Percentiles rank a stretch among this genome's conserved stretches.
Evolutionary conservation across 2,113 vertebrate genomes (phyloP).

Genomic region (Paracanthobrama guichenoti): DNA sequence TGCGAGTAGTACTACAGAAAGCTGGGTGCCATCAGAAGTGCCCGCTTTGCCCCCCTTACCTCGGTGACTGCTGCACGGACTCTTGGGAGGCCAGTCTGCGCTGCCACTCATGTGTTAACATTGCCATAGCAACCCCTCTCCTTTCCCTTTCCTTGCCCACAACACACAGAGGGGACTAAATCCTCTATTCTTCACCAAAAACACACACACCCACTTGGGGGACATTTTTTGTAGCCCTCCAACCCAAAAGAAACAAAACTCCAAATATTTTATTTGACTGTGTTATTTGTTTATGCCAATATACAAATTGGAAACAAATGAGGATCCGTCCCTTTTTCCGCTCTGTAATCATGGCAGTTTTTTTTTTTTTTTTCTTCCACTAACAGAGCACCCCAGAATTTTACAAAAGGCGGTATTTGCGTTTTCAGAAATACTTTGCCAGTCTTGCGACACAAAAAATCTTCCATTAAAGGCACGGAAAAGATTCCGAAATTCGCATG

Average conservation of each 20-base stretch:
- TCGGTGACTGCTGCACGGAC: conserved; percentile 72
- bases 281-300: conserved; percentile 14
- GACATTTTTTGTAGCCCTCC: conserved; percentile 65
- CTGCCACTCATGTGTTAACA: conserved; percentile 83
- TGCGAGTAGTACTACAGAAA: conserved; percentile 62
- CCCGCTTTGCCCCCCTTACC: conserved; percentile 59
- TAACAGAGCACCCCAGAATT: conserved; percentile 17
- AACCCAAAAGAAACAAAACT: conserved; percentile 45
- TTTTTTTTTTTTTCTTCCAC: neutral
- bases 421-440: neutral
- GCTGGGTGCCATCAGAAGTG: conserved; percentile 65
- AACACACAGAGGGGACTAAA: conserved; percentile 55
- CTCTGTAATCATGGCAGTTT: conserved; percentile 18
- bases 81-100: conserved; percentile 74
- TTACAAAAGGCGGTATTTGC: conserved; percentile 16
- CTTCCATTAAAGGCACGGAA: neutral
- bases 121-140: conserved; percentile 80
- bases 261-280: conserved; percentile 41
- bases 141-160: conserved; percentile 75
- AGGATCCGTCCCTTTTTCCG: neutral
- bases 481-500: neutral
- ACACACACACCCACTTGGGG: conserved; percentile 28
- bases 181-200: conserved; percentile 50
- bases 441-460: neutral
- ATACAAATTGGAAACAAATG: conserved; percentile 26